Evolutionary conservation across 2,113 vertebrate species (phyloP), one percentile per base, ranked within the genome.

Genomic region (Columbina picui): DNA sequence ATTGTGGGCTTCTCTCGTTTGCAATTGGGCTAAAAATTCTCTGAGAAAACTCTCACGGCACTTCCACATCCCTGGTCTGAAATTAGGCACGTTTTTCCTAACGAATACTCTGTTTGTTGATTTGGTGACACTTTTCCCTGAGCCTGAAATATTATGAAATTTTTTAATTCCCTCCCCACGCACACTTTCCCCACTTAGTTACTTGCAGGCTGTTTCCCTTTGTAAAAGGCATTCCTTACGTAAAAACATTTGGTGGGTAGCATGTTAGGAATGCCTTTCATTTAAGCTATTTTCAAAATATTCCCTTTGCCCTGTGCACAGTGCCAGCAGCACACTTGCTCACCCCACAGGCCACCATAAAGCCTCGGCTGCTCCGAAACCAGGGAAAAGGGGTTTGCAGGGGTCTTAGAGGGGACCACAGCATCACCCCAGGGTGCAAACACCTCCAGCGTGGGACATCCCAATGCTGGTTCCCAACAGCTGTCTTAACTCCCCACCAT

Each of bases 21-120:
- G 90, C 95, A 93, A 96, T 95, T 94, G 93, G 92, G 85, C 83
- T 87, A 71, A 84, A 87, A 92, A 93, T 53, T 97, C 94, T 93
- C 90, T 22, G 22, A 64, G 92, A 96, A 88, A 95, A 86, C 75
- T 93, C 95, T 95, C 95, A 88, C 2, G 56, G 65, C 76, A 5
- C 76, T 93, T 87, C 18, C 59, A 93, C 56, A 93, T 96, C 95
- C 95, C 96, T 85, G 61, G 89, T 82, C 91, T 96, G 94, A 97
- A 96, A 96, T 96, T 94, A 94, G 95, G 93, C 43, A 80, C 73
- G 22, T 90, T 93, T 90, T 85, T 97, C 73, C 85, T 96, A 95
- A 96, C 92, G 93, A 96, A 90, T 68, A 89, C 90, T 78, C 87
- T 88, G 84, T 94, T 95, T 96, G 86, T 96, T 96, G 94, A 93